These are phyloP conservation scores for Ctenoplectra terminalis DNA, from an alignment of 1,140 invertebrate genomes.

Conservation along the genomic window DNA sequence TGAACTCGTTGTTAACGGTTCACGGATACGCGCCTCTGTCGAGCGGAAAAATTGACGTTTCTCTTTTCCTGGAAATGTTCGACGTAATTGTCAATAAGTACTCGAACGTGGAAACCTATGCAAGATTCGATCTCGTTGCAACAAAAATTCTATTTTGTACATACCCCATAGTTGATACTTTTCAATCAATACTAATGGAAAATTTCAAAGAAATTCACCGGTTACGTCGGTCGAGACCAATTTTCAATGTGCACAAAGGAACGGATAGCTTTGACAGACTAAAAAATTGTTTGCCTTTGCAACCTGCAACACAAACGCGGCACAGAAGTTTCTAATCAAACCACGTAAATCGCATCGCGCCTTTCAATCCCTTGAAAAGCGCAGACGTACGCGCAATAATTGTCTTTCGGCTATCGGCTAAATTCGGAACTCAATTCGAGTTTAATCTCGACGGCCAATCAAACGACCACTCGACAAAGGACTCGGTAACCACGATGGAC, in stretches of 20 bases:
- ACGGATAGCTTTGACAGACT: not conserved
- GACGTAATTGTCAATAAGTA: not conserved
- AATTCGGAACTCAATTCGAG: constrained; percentile 46
- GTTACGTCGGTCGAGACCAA: not conserved
- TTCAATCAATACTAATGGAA: not conserved
- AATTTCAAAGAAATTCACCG: not conserved
- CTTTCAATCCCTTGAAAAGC: constrained; percentile 10
- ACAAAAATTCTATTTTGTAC: not conserved
- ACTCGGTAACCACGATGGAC: constrained; percentile 1
- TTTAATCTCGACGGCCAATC: constrained; percentile 58
- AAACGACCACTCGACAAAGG: constrained; percentile 59
- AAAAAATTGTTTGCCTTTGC: not conserved
- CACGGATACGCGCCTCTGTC: not conserved
- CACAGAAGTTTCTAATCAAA: not conserved
- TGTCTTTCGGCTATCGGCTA: not conserved
- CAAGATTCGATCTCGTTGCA: not conserved
- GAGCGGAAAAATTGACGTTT: constrained; percentile 15
- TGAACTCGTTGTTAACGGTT: constrained; percentile 37
- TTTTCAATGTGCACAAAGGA: not conserved
- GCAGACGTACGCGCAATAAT: not conserved
- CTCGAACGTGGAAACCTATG: not conserved
- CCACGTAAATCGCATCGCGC: not conserved
- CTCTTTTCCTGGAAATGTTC: not conserved
- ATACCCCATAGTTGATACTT: not conserved
- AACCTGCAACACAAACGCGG: not conserved